phyloP scores from a whole-genome alignment of 2,113 vertebrate species.

The Mastomys natalensis region DNA sequence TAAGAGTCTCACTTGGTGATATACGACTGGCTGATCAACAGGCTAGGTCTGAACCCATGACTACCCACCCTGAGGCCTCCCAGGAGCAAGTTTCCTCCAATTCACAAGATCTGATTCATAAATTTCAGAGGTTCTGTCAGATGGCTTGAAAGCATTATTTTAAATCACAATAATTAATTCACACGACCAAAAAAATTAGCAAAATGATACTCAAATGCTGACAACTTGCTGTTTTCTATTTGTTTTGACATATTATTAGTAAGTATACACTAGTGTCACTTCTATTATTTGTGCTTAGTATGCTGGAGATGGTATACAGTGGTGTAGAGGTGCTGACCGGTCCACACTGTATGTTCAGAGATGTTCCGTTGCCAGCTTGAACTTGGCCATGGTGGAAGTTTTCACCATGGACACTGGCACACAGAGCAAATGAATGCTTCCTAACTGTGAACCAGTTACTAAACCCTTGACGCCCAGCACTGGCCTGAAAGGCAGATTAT shows the following conservation, averaged over 20 bases:
- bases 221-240: background rate
- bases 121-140: constrained; percentile 2
- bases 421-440: background rate
- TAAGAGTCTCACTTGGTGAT: background rate
- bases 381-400: background rate
- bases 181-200: background rate
- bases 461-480: background rate
- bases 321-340: background rate
- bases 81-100: background rate
- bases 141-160: background rate
- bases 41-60: background rate
- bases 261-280: background rate
- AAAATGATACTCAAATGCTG: background rate
- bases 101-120: background rate
- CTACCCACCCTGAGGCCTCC: background rate
- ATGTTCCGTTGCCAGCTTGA: background rate
- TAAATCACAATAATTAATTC: background rate
- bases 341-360: background rate
- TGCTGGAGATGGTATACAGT: background rate
- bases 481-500: background rate
- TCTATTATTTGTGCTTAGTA: background rate
- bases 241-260: background rate
- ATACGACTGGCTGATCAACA: background rate
- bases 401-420: background rate
- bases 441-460: background rate